A percentile compares a stretch with the other conserved stretches of the same genome.
phyloP scores from a whole-genome alignment of 2,888 invertebrate species.

The Taenaris catops region DNA sequence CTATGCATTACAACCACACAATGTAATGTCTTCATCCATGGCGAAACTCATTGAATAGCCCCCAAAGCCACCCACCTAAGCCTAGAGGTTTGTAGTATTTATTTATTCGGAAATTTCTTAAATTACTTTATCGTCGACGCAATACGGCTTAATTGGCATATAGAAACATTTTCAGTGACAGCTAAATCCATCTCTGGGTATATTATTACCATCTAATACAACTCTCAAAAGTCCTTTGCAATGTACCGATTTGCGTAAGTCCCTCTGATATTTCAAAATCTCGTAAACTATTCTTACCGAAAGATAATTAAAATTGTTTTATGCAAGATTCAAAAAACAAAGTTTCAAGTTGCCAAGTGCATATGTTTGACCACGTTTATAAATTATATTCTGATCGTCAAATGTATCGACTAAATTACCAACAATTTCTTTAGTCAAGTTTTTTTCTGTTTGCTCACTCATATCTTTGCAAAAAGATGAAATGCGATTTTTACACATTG shows the following conservation, averaged over 20 bases:
- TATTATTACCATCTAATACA: slow-evolving; percentile 39
- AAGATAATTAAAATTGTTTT: slow-evolving; percentile 36
- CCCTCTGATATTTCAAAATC: slow-evolving; percentile 39
- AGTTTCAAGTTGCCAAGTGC: slow-evolving; percentile 41
- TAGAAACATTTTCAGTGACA: slow-evolving; percentile 13
- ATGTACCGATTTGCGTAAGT: slow-evolving; percentile 7
- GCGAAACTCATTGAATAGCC: too few species aligned
- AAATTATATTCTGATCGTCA: slow-evolving; percentile 22
- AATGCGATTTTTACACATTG: too few species aligned
- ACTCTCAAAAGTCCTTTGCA: slow-evolving; percentile 39
- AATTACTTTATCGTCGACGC: not conserved
- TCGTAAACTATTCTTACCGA: slow-evolving; percentile 32
- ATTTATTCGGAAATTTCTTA: not conserved
- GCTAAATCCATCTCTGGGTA: slow-evolving; percentile 31
- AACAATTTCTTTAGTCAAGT: slow-evolving; percentile 28
- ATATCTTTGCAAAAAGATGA: too few species aligned
- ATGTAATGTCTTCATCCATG: too few species aligned
- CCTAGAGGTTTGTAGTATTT: not conserved
- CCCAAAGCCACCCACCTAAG: too few species aligned
- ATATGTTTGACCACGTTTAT: slow-evolving; percentile 26
- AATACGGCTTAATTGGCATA: slow-evolving; percentile 2
- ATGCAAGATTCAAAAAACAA: slow-evolving; percentile 46
- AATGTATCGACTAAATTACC: slow-evolving; percentile 36
- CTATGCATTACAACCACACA: too few species aligned
- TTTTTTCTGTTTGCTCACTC: slow-evolving; percentile 23